Conservation (phyloP, 2,888 invertebrate genomes). For the Drosophila incognita region DNA sequence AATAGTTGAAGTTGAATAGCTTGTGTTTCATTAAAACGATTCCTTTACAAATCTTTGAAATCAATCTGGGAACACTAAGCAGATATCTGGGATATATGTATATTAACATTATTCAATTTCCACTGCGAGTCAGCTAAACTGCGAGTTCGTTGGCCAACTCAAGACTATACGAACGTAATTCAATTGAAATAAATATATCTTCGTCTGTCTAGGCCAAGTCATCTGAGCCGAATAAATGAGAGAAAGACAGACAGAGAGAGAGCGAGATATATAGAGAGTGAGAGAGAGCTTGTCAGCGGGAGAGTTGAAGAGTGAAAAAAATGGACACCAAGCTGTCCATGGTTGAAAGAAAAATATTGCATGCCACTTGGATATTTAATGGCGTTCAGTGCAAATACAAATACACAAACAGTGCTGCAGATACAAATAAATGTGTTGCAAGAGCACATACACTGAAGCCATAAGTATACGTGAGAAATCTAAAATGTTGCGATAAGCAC, state of each 20-base stretch:
- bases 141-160: slow-evolving; percentile 12
- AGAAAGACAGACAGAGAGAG: not conserved
- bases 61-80: not conserved
- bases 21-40: not conserved
- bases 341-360: slow-evolving; percentile 69
- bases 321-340: slow-evolving; percentile 45
- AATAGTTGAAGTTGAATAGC: not conserved
- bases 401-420: slow-evolving; percentile 20
- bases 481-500: slow-evolving; percentile 68
- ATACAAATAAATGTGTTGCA: slow-evolving; percentile 36
- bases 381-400: slow-evolving; percentile 65
- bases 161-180: slow-evolving; percentile 25
- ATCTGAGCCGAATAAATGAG: slow-evolving; percentile 46
- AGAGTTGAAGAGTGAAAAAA: not conserved
- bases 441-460: slow-evolving; percentile 51
- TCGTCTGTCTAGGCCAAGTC: slow-evolving; percentile 33
- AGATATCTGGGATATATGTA: not conserved
- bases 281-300: not conserved
- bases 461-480: slow-evolving; percentile 77
- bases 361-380: slow-evolving; percentile 78
- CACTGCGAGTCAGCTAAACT: not conserved
- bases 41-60: not conserved
- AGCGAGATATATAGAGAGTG: not conserved
- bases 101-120: not conserved
- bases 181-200: slow-evolving; percentile 54